phyloP scores from a whole-genome alignment of 2,888 invertebrate species.

The Euplexia lucipara region DNA sequence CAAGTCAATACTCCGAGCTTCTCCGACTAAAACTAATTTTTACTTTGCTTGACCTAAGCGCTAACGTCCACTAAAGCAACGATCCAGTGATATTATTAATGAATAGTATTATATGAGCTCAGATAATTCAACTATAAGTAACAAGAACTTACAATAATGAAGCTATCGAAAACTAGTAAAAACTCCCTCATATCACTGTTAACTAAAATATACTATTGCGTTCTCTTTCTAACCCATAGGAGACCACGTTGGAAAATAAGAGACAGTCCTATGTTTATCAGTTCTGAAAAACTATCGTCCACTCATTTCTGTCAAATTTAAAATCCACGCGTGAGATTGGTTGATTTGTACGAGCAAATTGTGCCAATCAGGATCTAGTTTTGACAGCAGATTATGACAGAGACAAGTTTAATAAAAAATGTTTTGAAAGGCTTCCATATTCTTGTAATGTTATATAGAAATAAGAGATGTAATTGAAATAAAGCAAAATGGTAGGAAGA shows the following conservation, averaged over 20 bases:
- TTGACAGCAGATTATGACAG: neutral
- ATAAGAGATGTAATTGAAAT: constrained; percentile 1
- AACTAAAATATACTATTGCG: neutral
- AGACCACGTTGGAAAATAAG: neutral
- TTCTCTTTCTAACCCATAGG: neutral
- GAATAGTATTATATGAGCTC: too few species aligned
- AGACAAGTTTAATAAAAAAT: neutral
- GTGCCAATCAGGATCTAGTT: neutral
- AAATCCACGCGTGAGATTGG: neutral
- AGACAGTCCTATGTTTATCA: too few species aligned
- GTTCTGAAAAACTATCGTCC: neutral
- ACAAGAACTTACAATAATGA: too few species aligned
- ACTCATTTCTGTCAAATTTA: neutral
- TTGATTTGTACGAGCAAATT: neutral
- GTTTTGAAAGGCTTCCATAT: constrained; percentile 21
- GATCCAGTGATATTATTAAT: too few species aligned
- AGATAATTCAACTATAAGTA: too few species aligned
- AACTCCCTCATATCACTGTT: too few species aligned
- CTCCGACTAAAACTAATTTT: too few species aligned
- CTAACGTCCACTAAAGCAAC: too few species aligned
- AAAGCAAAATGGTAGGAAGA: neutral
- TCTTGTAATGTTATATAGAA: constrained; percentile 4
- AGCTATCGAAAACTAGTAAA: too few species aligned
- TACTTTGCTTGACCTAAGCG: too few species aligned
- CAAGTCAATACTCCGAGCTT: too few species aligned